phyloP scores from a whole-genome alignment of 1,140 invertebrate species.

The Diorhabda sublineata region DNA sequence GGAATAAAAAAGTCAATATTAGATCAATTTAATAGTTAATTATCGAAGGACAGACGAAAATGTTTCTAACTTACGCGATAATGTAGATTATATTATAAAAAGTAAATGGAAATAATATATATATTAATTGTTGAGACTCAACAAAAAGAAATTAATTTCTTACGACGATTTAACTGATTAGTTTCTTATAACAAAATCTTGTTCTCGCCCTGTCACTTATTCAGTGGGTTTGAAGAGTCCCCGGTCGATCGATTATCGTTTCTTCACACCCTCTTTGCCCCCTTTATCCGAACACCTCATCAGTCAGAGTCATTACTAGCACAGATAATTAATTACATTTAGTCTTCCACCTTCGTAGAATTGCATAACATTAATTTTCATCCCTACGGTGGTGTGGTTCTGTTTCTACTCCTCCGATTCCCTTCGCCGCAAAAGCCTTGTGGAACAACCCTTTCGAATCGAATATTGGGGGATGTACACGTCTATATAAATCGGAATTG shows the following conservation, averaged over 20 bases:
- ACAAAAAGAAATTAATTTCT: no score
- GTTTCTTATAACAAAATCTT: no score
- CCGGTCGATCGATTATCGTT: constrained; percentile 18
- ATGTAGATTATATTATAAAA: no score
- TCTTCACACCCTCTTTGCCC: constrained; percentile 22
- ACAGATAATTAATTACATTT: constrained; percentile 51
- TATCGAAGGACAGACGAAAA: no score
- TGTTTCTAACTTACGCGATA: no score
- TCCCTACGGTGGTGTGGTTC: constrained; percentile 26
- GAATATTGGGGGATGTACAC: not conserved
- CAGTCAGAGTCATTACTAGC: constrained; percentile 50
- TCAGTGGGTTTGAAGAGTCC: no score
- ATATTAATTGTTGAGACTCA: no score
- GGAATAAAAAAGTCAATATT: no score
- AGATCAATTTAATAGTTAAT: no score
- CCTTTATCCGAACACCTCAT: constrained; percentile 46
- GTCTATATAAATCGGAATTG: not conserved
- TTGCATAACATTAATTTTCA: constrained; percentile 50
- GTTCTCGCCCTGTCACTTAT: no score
- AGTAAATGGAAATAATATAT: no score
- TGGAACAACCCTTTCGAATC: constrained; percentile 17
- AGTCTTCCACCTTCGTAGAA: constrained; percentile 49
- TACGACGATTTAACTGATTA: no score
- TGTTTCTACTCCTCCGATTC: constrained; percentile 25
- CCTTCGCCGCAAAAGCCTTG: constrained; percentile 6